A percentile compares a stretch with the other conserved stretches of the same genome.
phyloP scores from a whole-genome alignment of 2,888 invertebrate species.

The Ceramica pisi region DNA sequence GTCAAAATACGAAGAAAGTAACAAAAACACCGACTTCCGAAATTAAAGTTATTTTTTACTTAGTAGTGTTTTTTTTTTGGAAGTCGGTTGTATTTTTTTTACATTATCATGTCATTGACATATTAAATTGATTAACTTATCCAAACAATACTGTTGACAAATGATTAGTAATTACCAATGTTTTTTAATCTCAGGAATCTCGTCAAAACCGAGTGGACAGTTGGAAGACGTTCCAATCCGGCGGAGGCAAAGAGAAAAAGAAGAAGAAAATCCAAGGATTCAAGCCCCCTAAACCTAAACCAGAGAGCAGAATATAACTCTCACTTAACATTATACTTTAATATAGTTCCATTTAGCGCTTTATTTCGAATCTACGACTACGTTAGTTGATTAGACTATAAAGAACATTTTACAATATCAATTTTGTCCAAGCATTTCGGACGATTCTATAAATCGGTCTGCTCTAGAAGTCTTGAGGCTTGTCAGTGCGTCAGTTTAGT shows the following conservation, averaged over 20 bases:
- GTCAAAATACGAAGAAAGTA: too few relatives aligned
- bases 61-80: too few relatives aligned
- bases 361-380: conserved; percentile 70
- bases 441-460: conserved; percentile 20
- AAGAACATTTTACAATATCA: conserved; percentile 23
- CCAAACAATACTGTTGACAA: too few relatives aligned
- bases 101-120: too few relatives aligned
- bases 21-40: too few relatives aligned
- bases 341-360: conserved; percentile 66
- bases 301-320: conserved; percentile 96
- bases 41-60: too few relatives aligned
- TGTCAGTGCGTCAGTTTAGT: conserved; percentile 50
- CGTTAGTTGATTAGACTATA: conserved; percentile 57
- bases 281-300: conserved; percentile 98
- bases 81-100: too few relatives aligned
- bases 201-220: conserved; percentile 97
- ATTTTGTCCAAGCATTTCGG: conserved; percentile 16
- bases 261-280: conserved; percentile 95
- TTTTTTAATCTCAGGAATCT: conserved; percentile 92
- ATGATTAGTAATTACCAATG: too few relatives aligned
- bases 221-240: conserved; percentile 97
- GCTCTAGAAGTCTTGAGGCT: conserved; percentile 27
- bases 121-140: too few relatives aligned
- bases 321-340: conserved; percentile 47
- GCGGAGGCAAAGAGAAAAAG: conserved; percentile 94